Evolutionary conservation across 2,888 invertebrate genomes (phyloP), one percentile per base, ranked within the genome.

Genomic region (Apamea anceps): DNA sequence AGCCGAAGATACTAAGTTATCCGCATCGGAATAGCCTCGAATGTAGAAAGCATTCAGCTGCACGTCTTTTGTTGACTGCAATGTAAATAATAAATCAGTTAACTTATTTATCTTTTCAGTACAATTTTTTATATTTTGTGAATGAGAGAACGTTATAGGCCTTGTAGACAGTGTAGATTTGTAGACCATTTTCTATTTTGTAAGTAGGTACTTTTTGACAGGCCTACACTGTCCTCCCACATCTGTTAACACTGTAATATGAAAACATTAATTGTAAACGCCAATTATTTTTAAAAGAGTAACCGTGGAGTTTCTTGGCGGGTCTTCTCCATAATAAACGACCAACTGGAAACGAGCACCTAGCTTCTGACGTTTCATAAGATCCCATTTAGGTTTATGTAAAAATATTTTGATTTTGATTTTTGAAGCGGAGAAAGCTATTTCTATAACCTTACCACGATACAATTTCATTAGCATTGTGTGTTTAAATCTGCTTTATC

Each of bases 31-130:
- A 91, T 97, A 96, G 5, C 97, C 96, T 51, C 96, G 94, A 42
- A 96, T 96, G 89, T 97, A 97, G 83, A 97, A 96, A 42, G 96
- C 97, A 77, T 97, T 97, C 62, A 97, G 90, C 86, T 97, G 96
- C 8, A 95, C 95, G 80, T 97, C 97, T 89, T 97, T 97, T 1
- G 97, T 97, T 25, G 97, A 97, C 97, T 97, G 89, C 6, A 90
- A 92, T 79, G 77, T 68, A 75, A 77, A 78, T 0, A 68, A 79
- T 62, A 51, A 57, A 60, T 48, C 6, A 21, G 15, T 28, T 45
- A 51, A 18, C 18, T 51, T 0, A 48, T 48, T 48, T 48, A 48
- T 48, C 5, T 48, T 48, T 48, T 48, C 15, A 15, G 5, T 48
- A 48, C 1, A 15, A 15, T 21, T 0, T 21, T 51, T 51, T 51